These are phyloP conservation scores for Heliornis fulica DNA, from an alignment of 2,113 vertebrate species.

Conservation along the genomic window DNA sequence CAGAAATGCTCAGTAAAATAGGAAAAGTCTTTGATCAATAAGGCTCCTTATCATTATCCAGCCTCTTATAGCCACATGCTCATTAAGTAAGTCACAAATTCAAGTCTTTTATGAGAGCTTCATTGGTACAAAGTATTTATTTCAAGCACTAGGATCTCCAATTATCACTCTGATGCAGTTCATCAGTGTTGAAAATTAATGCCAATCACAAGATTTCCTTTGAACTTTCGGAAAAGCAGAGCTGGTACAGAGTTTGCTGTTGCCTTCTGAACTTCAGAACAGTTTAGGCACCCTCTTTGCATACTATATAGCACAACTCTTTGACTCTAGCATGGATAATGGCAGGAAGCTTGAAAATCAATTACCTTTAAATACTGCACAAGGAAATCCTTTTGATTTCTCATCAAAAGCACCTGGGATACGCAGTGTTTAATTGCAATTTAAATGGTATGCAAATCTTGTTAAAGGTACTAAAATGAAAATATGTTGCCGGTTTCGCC, in stretches of 20 bases:
- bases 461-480: neutral
- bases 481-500: neutral
- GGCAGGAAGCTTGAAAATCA: constrained; percentile 48
- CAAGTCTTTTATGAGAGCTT: constrained; percentile 13
- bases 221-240: constrained; percentile 19
- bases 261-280: neutral
- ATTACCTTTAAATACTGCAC: neutral
- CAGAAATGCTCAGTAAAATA: neutral
- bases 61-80: neutral
- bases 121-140: constrained; percentile 1
- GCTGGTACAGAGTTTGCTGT: neutral
- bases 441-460: neutral
- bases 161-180: constrained; percentile 16
- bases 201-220: constrained; percentile 11
- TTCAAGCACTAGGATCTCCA: neutral
- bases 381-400: constrained; percentile 19
- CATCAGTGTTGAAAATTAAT: constrained; percentile 29
- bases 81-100: neutral
- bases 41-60: neutral
- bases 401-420: constrained; percentile 6
- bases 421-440: neutral
- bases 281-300: neutral
- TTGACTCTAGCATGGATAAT: neutral
- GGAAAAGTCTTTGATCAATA: constrained; percentile 21
- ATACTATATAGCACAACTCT: neutral